Evolutionary conservation across 2,113 vertebrate genomes (phyloP).

Genomic region (Actenoides lindsayi): DNA sequence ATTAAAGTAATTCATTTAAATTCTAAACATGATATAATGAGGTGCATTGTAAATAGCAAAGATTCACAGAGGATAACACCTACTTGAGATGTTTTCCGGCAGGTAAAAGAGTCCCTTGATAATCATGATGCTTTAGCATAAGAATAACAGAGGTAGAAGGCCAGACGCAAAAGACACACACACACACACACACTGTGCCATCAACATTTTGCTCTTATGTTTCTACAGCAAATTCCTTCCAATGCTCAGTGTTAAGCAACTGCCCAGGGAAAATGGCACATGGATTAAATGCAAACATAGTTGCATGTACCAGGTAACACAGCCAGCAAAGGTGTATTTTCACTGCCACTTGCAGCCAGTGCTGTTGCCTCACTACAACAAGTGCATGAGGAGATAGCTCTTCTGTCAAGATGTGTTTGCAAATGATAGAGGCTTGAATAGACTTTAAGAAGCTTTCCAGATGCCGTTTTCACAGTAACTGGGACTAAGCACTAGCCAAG

Average conservation of each 20-base stretch:
- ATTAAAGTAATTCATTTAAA: conserved; percentile 14
- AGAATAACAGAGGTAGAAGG: background rate
- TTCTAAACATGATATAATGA: background rate
- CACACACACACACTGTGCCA: background rate
- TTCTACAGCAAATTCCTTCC: background rate
- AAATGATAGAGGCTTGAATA: background rate
- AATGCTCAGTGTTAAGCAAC: accelerated
- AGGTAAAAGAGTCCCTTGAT: background rate
- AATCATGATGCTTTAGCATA: background rate
- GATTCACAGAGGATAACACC: background rate
- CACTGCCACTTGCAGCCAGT: background rate
- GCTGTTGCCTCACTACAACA: background rate
- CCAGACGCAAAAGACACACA: background rate
- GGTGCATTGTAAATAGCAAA: background rate
- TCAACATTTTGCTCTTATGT: background rate
- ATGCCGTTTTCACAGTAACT: background rate
- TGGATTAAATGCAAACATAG: background rate
- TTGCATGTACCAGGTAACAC: background rate
- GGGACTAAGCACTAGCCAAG: background rate
- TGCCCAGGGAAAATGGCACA: background rate
- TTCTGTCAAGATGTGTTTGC: no score
- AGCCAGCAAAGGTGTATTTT: background rate
- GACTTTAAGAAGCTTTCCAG: background rate
- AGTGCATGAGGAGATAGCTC: accelerated
- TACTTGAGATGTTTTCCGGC: background rate